A percentile compares a stretch with the other conserved stretches of the same genome.
Conservation (phyloP, 2,888 invertebrate genomes). For the Apamea monoglypha region DNA sequence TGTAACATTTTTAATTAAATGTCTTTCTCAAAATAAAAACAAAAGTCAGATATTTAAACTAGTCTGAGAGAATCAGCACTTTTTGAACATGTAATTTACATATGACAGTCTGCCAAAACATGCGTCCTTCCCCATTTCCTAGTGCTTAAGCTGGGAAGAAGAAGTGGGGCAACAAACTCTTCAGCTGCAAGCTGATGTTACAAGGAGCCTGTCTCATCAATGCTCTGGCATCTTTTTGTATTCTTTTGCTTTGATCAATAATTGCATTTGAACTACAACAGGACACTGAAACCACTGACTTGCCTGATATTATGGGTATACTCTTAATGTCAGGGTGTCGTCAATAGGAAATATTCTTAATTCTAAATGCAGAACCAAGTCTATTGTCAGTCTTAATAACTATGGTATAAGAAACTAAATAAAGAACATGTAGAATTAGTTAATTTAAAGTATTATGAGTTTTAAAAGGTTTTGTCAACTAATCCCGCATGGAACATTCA, state of each 20-base stretch:
- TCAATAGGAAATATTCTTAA: background rate
- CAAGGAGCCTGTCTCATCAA: background rate
- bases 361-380: background rate
- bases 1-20: background rate
- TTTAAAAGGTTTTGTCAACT: constrained; percentile 12
- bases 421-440: background rate
- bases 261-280: background rate
- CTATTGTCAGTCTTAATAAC: background rate
- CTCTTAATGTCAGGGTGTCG: background rate
- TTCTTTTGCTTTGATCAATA: background rate
- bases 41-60: background rate
- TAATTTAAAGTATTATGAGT: background rate
- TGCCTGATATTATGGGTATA: background rate
- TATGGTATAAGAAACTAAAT: background rate
- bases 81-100: background rate
- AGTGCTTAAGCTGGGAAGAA: background rate
- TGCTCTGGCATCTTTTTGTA: background rate
- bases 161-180: background rate
- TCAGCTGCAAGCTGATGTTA: background rate
- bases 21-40: background rate
- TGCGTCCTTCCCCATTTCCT: background rate
- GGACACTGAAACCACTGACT: background rate
- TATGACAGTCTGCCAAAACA: background rate
- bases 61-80: background rate
- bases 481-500: constrained; percentile 33